phyloP scores from a whole-genome alignment of 2,113 vertebrate genomes.

The Ceyx melanurus region DNA sequence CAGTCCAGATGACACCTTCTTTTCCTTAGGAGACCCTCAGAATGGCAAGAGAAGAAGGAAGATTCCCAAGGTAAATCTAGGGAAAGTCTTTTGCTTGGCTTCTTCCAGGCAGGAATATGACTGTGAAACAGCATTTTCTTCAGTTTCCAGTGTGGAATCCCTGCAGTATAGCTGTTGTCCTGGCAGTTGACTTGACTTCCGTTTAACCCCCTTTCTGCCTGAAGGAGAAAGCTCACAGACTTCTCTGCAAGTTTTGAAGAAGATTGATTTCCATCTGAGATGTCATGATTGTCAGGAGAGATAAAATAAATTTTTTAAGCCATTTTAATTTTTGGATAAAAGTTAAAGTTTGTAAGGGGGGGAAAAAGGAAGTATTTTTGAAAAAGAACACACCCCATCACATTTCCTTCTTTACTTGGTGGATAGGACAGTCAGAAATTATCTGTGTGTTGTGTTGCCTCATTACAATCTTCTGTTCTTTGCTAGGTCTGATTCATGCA shows the following conservation, averaged over 20 bases:
- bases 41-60: slow-evolving; percentile 89
- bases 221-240: not conserved
- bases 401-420: not conserved
- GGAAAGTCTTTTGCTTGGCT: not conserved
- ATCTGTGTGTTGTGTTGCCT: not conserved
- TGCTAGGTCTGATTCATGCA: not conserved
- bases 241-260: not conserved
- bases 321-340: not conserved
- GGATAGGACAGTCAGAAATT: not conserved
- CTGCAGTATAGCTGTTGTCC: not conserved
- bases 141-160: not conserved
- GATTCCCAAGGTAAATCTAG: slow-evolving; percentile 90
- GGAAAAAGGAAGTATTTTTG: not conserved
- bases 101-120: not conserved
- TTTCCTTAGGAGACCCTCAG: slow-evolving; percentile 89
- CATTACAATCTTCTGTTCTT: not conserved
- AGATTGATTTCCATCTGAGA: not conserved
- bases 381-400: accelerated
- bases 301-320: not conserved
- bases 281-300: not conserved
- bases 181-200: not conserved
- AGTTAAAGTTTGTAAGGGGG: not conserved
- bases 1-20: slow-evolving; percentile 93
- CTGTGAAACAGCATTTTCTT: not conserved
- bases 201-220: not conserved